Base-by-base conservation (phyloP, 2,113 vertebrate genomes). In the Lepisosteus oculatus region DNA sequence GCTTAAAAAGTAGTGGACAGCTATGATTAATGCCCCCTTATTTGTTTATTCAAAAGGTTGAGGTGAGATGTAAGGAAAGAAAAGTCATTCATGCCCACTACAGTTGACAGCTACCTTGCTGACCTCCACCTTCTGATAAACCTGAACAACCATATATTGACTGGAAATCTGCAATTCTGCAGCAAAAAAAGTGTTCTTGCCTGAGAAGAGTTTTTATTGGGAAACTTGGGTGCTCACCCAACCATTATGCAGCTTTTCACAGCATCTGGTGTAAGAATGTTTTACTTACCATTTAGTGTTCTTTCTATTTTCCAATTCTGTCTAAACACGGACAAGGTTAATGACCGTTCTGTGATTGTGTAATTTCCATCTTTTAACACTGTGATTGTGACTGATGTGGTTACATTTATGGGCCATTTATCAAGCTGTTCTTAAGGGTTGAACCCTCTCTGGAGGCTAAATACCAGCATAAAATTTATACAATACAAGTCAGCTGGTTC, bases 31-130 rank as follows among this genome's bases (percentile, higher is more conserved):
- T 67, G 65, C 8, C 66, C 66, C 17, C 47, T 14, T 11, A 42
- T 42, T 42, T 68, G 51, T 68, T 67, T 69, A 69, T 59, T 70
- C 56, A 17, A 8, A 70, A n/a, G 41, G 17, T 43, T 69, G 42
- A 44, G 68, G 56, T 14, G 43, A 43, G 56, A 12, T 55, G n/a
- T 68, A 54, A 29, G 3, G 51, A 54, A 68, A 12, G 66, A 17
- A 41, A 17, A 55, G 66, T 12, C 17, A 17, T 42, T 15, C 12
- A 5, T 8, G 14, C 13, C 14, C 43, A 6, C 4, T 6, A 47
- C 13, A 15, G 4, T 3, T 54, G 66, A 51, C 47, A 47, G 45
- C 43, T n/a, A 8, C n/a, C 47, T 9, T 5, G 3, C 47, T n/a
- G 15, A 9, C 14, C 66, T 41, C 47, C 17, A 3, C 45, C 64